Conservation (phyloP, 2,797 vertebrate genomes). For the Moxostoma hubbsi region DNA sequence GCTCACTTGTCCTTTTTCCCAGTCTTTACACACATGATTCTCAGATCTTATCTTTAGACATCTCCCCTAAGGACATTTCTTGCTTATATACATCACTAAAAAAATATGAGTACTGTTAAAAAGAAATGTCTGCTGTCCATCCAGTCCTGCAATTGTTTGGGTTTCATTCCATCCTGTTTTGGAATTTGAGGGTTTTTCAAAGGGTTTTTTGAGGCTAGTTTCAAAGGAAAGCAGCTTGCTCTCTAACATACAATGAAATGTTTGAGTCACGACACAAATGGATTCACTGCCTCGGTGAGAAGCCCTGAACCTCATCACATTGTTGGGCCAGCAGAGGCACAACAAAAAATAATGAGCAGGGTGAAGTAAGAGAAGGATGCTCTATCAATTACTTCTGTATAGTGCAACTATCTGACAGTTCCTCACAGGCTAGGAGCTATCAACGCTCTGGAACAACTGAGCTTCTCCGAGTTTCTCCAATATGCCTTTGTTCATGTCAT, state of each 20-base stretch:
- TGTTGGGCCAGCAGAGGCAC: slow-evolving; percentile 30
- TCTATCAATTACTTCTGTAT: slow-evolving; percentile 55
- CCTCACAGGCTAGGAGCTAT: slow-evolving; percentile 29
- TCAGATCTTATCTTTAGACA: slow-evolving; percentile 15
- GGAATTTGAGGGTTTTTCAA: slow-evolving; percentile 31
- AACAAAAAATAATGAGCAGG: slow-evolving; percentile 50
- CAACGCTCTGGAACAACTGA: slow-evolving; percentile 16
- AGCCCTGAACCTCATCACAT: neutral
- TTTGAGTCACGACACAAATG: slow-evolving; percentile 9
- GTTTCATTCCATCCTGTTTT: slow-evolving; percentile 22
- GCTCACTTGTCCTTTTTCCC: slow-evolving; percentile 1
- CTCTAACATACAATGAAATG: neutral
- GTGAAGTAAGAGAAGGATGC: slow-evolving; percentile 30
- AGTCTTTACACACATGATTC: neutral
- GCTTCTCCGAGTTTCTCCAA: slow-evolving; percentile 24
- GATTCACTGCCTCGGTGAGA: neutral
- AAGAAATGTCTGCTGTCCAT: slow-evolving; percentile 20
- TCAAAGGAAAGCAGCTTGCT: slow-evolving; percentile 9
- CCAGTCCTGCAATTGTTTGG: slow-evolving; percentile 1
- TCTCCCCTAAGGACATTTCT: neutral
- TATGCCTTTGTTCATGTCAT: slow-evolving; percentile 5
- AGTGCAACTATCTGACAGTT: slow-evolving; percentile 51
- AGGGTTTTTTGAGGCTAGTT: slow-evolving; percentile 4
- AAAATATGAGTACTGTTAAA: neutral
- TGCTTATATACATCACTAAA: neutral